A percentile compares a stretch with the other conserved stretches of the same genome.
Evolutionary conservation across 2,113 vertebrate species (phyloP).

Genomic region (Brienomyrus brachyistius): DNA sequence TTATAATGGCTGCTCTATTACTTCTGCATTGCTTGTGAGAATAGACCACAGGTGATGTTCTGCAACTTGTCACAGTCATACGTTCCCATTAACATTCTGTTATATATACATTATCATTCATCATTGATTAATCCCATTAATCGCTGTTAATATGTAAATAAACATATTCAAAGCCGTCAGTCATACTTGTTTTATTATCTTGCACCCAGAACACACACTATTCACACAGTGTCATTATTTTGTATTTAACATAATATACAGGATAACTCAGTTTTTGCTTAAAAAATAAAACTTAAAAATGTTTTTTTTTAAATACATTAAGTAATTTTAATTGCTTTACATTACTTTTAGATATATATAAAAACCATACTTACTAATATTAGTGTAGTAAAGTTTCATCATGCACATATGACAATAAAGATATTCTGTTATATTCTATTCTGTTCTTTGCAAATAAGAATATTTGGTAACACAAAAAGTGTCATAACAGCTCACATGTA

Average conservation of each 20-base stretch:
- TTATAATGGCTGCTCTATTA: background rate
- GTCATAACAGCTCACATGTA: slow-evolving; percentile 29
- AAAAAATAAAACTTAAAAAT: background rate
- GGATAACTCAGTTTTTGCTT: background rate
- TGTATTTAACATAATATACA: background rate
- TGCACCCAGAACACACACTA: background rate
- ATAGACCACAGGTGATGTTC: background rate
- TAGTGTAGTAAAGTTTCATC: background rate
- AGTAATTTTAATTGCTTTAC: background rate
- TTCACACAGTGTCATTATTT: background rate
- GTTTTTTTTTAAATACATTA: background rate
- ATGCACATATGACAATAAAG: background rate
- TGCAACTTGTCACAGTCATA: background rate
- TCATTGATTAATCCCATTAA: background rate
- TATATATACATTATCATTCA: background rate
- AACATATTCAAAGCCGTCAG: background rate
- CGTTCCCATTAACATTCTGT: background rate
- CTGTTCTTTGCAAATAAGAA: background rate
- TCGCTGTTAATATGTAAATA: background rate
- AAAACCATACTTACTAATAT: background rate
- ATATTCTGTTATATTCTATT: background rate
- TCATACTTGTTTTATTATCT: background rate
- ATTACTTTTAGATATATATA: background rate
- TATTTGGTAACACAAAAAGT: background rate
- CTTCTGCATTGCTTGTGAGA: background rate